phyloP scores from a whole-genome alignment of 2,113 vertebrate genomes.

The Pavo muticus region DNA sequence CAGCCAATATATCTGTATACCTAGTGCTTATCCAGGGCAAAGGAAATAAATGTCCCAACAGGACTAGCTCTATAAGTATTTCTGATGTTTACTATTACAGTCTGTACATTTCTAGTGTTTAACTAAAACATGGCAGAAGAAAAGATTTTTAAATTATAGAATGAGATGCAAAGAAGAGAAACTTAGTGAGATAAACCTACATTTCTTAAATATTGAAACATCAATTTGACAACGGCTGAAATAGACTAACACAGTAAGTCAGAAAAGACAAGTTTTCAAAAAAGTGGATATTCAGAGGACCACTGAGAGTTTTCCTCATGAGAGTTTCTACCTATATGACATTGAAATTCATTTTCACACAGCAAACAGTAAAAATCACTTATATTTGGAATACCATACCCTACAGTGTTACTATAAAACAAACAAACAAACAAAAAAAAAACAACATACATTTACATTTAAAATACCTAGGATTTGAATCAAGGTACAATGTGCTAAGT shows the following conservation, averaged over 20 bases:
- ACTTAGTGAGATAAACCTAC: background rate
- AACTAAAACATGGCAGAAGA: background rate
- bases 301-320: background rate
- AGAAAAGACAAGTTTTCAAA: background rate
- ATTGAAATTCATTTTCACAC: background rate
- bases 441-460: background rate
- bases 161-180: background rate
- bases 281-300: background rate
- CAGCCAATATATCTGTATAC: background rate
- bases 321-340: background rate
- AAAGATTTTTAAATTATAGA: background rate
- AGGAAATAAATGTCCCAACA: constrained; percentile 10
- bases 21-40: background rate
- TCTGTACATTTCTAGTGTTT: background rate
- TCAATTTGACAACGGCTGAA: background rate
- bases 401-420: background rate
- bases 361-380: background rate
- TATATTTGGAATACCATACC: background rate
- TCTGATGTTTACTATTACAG: constrained; percentile 7
- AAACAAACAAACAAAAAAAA: background rate
- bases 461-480: background rate
- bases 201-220: background rate
- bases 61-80: background rate
- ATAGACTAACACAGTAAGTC: background rate
- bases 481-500: background rate